Base-by-base conservation (phyloP, 2,797 vertebrate genomes). In the Falco rusticolus region DNA sequence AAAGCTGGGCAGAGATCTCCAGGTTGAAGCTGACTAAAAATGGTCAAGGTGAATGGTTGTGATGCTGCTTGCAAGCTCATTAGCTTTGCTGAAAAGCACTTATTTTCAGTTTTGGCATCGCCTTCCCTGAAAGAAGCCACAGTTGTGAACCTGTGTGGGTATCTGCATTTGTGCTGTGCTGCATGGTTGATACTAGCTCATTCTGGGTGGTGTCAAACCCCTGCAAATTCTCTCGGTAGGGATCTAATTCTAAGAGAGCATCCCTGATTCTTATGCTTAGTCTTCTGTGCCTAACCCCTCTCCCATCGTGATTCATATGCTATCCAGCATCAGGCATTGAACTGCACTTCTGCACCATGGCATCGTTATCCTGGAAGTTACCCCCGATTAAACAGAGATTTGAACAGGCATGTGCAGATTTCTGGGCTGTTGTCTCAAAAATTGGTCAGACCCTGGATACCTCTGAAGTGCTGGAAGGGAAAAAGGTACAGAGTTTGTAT, bases 21-120 rank as follows among this genome's bases (percentile, higher is more conserved):
- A 65, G 43, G 8, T 8, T 53, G 50, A 53, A 45, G 33, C 16
- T 33, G 12, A 53, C 9, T 71, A 33, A 78, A 82, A 60, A 21
- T 14, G 16, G 5, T 41, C 26, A 41, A 2, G 1, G 4, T 3
- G 6, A 31, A 13, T 25, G 6, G n/a, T 39, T 72, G n/a, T 53
- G 43, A 61, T 48, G 28, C 41, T 57, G n/a, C 16, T 72, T 68
- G n/a, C 70, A 43, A 77, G 28, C 17, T 43, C 11, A 20, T 48
- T n/a, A 81, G 13, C n/a, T 81, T n/a, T 60, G 59, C 26, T 60
- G 24, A 77, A 85, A 86, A 85, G 28, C 47, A 77, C 7, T 53
- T 43, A 2, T 43, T 65, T 78, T 64, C 19, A 64, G 19, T 34
- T 90, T 64, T 69, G 34, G 8, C 24, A 19, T 59, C 50, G 53